Evolutionary conservation across 2,888 invertebrate genomes (phyloP), one percentile per base, ranked within the genome.

Genomic region (Leptinotarsa haldemani): DNA sequence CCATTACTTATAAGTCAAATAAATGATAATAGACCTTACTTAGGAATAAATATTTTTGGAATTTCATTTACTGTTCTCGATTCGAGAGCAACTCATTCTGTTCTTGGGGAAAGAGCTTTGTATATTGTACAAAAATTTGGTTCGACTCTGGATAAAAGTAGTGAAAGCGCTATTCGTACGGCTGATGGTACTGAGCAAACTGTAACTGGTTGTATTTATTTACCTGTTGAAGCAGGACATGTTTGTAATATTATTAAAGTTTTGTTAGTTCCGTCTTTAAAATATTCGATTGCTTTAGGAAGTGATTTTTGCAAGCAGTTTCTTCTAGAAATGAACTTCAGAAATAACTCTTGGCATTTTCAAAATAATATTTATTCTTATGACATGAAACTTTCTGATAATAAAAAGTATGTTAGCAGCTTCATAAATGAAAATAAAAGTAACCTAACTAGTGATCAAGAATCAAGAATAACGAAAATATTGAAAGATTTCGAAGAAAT

Each of bases 301-400:
- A 53, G 25, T n/a, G 65, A 71, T 25, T 71, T 71, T 16, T 63
- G 61, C 16, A 70, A 70, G n/a, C n/a, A 46, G 48, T 70, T 70
- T 48, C 13, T 30, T 16, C 16, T 70, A 52, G 64, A 64, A n/a
- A 52, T 70, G 25, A 30, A 65, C 52, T 70, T 70, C 22, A 65
- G n/a, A 48, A 47, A 52, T 22, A 22, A 22, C 22, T 2, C 22
- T 22, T 22, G 25, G 25, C 22, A 22, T 22, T 2, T 25, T 25
- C 4, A 0, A 25, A 4, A 25, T 4, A 4, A 25, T 25, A 25
- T 4, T 25, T 4, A 25, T 25, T 25, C 25, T 25, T 22, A 22
- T 22, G n/a, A n/a, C n/a, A 4, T 20, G 64, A 64, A 64, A 4
- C 16, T 64, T 64, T 64, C 64, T 64, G n/a, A 30, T 64, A 18